Conservation (phyloP, 2,113 vertebrate genomes). For the Shinisaurus crocodilurus region DNA sequence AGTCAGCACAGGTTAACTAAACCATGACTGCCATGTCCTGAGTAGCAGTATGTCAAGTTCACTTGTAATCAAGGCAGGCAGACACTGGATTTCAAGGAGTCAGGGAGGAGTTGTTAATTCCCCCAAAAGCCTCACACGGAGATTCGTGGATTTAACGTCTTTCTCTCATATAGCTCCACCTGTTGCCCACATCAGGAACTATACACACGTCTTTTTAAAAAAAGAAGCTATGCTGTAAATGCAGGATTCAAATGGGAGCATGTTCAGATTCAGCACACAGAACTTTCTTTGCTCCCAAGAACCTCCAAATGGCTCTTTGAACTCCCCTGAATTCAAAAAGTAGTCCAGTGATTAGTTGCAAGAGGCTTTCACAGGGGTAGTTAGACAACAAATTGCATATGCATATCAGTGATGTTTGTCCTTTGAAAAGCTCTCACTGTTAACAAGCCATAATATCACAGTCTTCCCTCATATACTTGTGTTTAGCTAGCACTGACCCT, state of each 20-base stretch:
- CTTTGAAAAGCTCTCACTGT: background rate
- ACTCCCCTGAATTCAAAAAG: background rate
- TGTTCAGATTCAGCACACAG: background rate
- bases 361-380: background rate
- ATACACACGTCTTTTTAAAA: background rate
- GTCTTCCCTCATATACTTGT: background rate
- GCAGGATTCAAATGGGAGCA: background rate
- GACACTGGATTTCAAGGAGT: background rate
- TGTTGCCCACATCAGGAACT: conserved; percentile 51
- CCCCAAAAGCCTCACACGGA: background rate
- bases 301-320: background rate
- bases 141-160: background rate
- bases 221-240: background rate
- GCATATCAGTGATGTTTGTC: background rate
- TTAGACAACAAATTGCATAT: background rate
- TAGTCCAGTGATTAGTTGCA: background rate
- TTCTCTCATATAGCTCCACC: conserved; percentile 66
- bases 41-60: background rate
- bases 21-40: background rate
- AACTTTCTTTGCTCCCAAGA: background rate
- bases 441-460: background rate
- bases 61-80: background rate
- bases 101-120: background rate
- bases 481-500: background rate
- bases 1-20: background rate